These are phyloP conservation scores for Hippopotamyrus pictus DNA, from an alignment of 2,797 vertebrate genomes.

Conservation along the genomic window DNA sequence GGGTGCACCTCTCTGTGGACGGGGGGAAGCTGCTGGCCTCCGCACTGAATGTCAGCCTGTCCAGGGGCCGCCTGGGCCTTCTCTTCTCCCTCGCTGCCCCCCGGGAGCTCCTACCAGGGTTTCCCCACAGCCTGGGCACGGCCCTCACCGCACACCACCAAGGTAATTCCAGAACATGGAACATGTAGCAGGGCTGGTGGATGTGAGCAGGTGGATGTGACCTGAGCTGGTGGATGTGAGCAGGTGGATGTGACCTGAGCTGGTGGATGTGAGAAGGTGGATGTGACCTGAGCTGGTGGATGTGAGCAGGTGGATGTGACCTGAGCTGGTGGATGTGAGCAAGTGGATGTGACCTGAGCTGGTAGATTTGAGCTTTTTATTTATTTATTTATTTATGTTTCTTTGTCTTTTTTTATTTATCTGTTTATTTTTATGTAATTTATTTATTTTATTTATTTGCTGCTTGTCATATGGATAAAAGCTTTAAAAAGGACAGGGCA, in stretches of 20 bases:
- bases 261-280: neutral
- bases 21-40: slow-evolving; percentile 53
- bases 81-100: slow-evolving; percentile 53
- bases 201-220: neutral
- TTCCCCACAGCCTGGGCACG: slow-evolving; percentile 40
- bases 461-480: neutral
- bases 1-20: slow-evolving; percentile 41
- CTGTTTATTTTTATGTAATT: neutral
- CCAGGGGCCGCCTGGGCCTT: slow-evolving; percentile 41
- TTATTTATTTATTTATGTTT: neutral
- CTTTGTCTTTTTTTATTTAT: neutral
- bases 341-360: neutral
- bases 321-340: too few species aligned
- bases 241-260: neutral
- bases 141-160: slow-evolving; percentile 48
- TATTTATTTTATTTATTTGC: neutral
- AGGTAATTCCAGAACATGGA: slow-evolving; percentile 43
- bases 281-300: too few species aligned
- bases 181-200: neutral
- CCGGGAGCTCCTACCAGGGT: slow-evolving; percentile 37
- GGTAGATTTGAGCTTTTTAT: neutral
- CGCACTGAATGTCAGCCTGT: slow-evolving; percentile 46
- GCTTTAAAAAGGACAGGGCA: neutral
- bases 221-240: neutral
- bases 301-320: too few species aligned